These are phyloP conservation scores for Enteromius radiatus DNA, from an alignment of 2,797 vertebrate genomes.

Conservation along the genomic window DNA sequence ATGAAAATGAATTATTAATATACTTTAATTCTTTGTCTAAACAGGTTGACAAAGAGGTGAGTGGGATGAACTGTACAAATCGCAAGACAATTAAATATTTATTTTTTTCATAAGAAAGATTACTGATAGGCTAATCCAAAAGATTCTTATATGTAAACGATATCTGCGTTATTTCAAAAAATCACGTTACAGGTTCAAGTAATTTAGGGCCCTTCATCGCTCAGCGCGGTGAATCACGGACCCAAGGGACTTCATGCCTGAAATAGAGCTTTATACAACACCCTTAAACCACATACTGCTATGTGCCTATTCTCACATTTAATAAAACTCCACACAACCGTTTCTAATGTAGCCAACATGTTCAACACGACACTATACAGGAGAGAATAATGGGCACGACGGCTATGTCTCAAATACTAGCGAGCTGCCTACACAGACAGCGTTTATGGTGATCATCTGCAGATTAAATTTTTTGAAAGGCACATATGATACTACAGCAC, in stretches of 20 bases:
- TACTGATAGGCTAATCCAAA: not conserved
- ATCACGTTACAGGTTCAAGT: not conserved
- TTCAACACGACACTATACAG: not conserved
- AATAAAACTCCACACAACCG: not conserved
- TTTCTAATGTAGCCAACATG: not conserved
- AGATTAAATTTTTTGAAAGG: too few relatives aligned
- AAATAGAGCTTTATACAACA: slow-evolving; percentile 8
- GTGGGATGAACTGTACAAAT: not conserved
- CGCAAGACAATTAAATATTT: not conserved
- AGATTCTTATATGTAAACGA: not conserved
- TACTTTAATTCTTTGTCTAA: not conserved
- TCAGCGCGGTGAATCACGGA: not conserved
- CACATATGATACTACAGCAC: too few relatives aligned
- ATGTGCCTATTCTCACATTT: not conserved
- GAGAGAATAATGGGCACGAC: not conserved
- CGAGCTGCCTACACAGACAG: not conserved
- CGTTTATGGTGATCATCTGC: not conserved
- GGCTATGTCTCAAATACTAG: not conserved
- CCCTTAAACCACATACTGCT: not conserved
- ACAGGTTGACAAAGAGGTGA: slow-evolving; percentile 25
- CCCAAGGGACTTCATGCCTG: slow-evolving; percentile 19
- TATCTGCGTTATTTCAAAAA: not conserved
- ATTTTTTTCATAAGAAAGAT: not conserved
- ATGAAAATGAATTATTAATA: not conserved
- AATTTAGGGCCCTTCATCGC: not conserved